Conservation (phyloP, 2,888 invertebrate species). For the Dryococelus australis region DNA sequence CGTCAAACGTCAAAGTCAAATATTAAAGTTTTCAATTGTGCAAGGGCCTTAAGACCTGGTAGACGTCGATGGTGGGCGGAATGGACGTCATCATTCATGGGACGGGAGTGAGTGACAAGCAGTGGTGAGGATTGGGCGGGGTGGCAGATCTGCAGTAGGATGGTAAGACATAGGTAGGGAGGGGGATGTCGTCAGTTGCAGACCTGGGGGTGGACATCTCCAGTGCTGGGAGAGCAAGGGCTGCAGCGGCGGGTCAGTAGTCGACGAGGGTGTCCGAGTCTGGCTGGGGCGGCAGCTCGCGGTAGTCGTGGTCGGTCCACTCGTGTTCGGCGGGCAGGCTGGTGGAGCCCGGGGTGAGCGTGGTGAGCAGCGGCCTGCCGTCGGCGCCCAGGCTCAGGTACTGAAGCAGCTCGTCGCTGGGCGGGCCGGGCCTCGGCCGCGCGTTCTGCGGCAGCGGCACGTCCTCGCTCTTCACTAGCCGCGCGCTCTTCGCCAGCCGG, state of each 20-base stretch:
- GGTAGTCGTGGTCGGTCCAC: conserved; percentile 74
- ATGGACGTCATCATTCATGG: too few species aligned
- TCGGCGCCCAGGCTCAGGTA: conserved; percentile 69
- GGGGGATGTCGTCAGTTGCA: too few species aligned
- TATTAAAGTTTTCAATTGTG: too few species aligned
- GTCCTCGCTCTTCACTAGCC: conserved; percentile 62
- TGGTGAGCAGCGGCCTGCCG: conserved; percentile 68
- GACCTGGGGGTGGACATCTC: too few species aligned
- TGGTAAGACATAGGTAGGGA: too few species aligned
- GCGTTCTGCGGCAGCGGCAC: conserved; percentile 72
- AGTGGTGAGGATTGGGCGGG: too few species aligned
- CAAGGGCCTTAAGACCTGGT: too few species aligned
- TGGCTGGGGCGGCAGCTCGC: conserved; percentile 62
- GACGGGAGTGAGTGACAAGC: too few species aligned
- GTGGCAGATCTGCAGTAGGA: too few species aligned
- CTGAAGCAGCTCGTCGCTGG: conserved; percentile 63
- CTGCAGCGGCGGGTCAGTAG: neutral
- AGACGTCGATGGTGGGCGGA: too few species aligned
- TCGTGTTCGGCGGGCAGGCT: conserved; percentile 64
- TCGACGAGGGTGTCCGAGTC: neutral
- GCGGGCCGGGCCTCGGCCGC: conserved; percentile 59
- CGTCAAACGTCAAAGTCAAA: too few species aligned
- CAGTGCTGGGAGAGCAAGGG: too few species aligned
- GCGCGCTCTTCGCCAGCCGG: conserved; percentile 59
- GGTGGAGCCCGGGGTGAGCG: conserved; percentile 63